phyloP scores from a whole-genome alignment of 2,797 vertebrate genomes.

The Schizothorax lantsangensis region DNA sequence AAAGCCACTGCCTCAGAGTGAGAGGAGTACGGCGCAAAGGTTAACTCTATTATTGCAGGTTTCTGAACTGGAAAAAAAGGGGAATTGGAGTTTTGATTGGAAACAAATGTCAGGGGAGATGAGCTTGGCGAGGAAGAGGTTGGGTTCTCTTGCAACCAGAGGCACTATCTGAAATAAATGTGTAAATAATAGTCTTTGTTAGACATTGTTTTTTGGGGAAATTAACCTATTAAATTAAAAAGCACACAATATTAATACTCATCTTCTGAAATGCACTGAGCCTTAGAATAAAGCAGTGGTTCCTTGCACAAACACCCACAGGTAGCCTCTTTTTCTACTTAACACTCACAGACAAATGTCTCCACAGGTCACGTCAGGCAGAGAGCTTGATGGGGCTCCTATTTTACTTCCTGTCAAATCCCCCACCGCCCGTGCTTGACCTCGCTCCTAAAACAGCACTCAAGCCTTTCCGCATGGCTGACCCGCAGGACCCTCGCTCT shows the following conservation, averaged over 20 bases:
- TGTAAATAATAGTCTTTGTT: background rate
- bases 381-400: conserved; percentile 70
- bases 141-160: conserved; percentile 50
- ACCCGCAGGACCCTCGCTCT: conserved; percentile 39
- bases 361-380: conserved; percentile 69
- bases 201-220: conserved; percentile 15
- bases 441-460: conserved; percentile 64
- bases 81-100: conserved; percentile 76
- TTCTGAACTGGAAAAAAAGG: conserved; percentile 74
- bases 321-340: conserved; percentile 31
- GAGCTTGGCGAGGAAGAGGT: conserved; percentile 61
- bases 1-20: conserved; percentile 38
- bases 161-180: conserved; percentile 31
- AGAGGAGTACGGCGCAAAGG: conserved; percentile 69
- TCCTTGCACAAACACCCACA: conserved; percentile 22
- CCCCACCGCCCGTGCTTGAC: conserved; percentile 70
- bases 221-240: conserved; percentile 6
- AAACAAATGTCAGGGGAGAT: conserved; percentile 81
- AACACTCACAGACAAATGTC: conserved; percentile 61
- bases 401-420: conserved; percentile 71
- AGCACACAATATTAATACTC: background rate
- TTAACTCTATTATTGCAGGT: conserved; percentile 78
- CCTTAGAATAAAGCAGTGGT: conserved; percentile 1
- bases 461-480: conserved; percentile 59
- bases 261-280: conserved; percentile 32